phyloP scores from a whole-genome alignment of 1,140 invertebrate species.

The Bursaphelenchus mucronatus region DNA sequence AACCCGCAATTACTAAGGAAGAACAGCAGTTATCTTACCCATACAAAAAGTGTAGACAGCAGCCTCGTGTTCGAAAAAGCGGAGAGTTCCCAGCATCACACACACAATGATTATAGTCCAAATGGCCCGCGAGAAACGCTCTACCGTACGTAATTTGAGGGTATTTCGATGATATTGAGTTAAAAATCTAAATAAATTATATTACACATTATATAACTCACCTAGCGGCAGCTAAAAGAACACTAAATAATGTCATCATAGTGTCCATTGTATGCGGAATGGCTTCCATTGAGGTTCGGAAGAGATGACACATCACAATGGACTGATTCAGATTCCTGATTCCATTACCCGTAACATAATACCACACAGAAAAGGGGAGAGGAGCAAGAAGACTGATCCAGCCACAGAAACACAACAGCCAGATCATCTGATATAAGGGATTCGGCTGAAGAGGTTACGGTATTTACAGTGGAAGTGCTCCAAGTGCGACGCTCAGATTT shows the following conservation, averaged over 20 bases:
- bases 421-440: slow-evolving; percentile 60
- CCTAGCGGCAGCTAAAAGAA: slow-evolving; percentile 56
- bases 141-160: slow-evolving; percentile 52
- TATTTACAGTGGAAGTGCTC: slow-evolving; percentile 3
- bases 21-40: slow-evolving; percentile 35
- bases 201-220: neutral
- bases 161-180: slow-evolving; percentile 59
- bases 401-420: slow-evolving; percentile 56
- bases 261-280: slow-evolving; percentile 55
- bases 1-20: slow-evolving; percentile 9
- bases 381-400: slow-evolving; percentile 55
- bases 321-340: slow-evolving; percentile 49
- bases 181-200: slow-evolving; percentile 44
- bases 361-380: slow-evolving; percentile 59
- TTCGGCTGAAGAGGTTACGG: slow-evolving; percentile 46
- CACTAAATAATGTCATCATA: slow-evolving; percentile 57
- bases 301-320: slow-evolving; percentile 56
- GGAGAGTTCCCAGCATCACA: slow-evolving; percentile 45
- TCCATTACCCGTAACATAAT: slow-evolving; percentile 43
- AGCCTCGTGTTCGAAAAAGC: slow-evolving; percentile 59
- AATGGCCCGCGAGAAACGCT: slow-evolving; percentile 59
- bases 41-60: slow-evolving; percentile 55
- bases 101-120: slow-evolving; percentile 56
- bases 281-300: slow-evolving; percentile 55
- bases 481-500: too few relatives aligned